Evolutionary conservation across 2,888 invertebrate species (phyloP), one percentile per base, ranked within the genome.

Genomic region (Synergus laeviventris): DNA sequence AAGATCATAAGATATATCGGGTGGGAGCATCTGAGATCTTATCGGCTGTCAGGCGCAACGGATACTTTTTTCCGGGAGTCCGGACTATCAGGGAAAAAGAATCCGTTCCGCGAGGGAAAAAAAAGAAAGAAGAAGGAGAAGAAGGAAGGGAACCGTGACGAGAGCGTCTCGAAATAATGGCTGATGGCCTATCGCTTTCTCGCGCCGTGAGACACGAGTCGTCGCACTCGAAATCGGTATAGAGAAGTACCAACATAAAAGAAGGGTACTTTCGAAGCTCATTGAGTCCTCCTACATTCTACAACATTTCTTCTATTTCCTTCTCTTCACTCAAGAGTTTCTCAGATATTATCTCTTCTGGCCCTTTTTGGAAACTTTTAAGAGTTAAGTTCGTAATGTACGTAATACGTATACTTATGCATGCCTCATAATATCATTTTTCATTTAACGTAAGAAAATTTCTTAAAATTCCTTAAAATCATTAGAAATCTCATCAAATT

Each of bases 181-280:
- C 75, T 79, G 73, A 82, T 81, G 79, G 83, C 78, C 79, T 60
- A 79, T 81, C 79, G 79, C 82, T 84, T 86, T 85, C 84, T 86
- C 84, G 84, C 84, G 81, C 83, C 81, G 80, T 77, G 77, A 83
- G 79, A 85, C 84, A 86, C 83, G 85, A 83, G 80, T 84, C 81
- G 81, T 86, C 83, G 84, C 84, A 83, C 84, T 83, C 75, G 38
- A n/a, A 76, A 59, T 77, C 75, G 76, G 75, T 18, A 75, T 31
- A 31, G 21, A 74, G 12, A 59, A 8, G 12, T 60, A 80, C 75
- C 42, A 64, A 39, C 38, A 64, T 42, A 59, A 18, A 64, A 38
- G 42, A 64, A 64, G 39, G 21, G 21, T 64, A 39, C 64, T 64
- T 64, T 42, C 21, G 3, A 24, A 59, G 59, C 14, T 59, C 59